phyloP scores from a whole-genome alignment of 2,888 invertebrate species.

The Tetanocera ferruginea region DNA sequence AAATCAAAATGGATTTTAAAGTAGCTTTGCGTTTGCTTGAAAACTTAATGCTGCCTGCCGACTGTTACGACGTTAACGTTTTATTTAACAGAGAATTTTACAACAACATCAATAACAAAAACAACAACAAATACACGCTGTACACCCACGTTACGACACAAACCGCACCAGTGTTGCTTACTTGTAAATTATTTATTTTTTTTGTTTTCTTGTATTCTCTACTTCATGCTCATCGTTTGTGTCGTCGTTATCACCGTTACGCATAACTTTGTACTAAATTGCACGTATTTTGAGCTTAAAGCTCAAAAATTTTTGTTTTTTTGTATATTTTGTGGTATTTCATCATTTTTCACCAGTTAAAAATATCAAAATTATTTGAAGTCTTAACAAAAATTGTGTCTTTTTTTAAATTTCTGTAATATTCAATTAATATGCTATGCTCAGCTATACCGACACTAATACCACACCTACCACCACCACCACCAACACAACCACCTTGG shows the following conservation, averaged over 20 bases:
- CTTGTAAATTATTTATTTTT: neutral
- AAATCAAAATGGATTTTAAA: conserved; percentile 47
- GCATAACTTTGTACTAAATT: conserved; percentile 27
- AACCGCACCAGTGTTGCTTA: neutral
- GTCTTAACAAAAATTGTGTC: too few relatives aligned
- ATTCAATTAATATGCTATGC: too few relatives aligned
- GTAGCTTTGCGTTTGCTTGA: conserved; percentile 23
- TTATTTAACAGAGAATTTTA: too few relatives aligned
- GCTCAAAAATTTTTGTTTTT: neutral
- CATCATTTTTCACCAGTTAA: too few relatives aligned
- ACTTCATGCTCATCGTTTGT: neutral
- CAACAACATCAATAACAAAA: neutral
- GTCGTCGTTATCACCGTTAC: conserved; percentile 35
- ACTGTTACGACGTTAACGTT: neutral
- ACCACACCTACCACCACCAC: too few relatives aligned
- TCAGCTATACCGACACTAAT: too few relatives aligned
- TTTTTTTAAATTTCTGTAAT: too few relatives aligned
- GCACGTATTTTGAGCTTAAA: neutral
- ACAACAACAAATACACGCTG: neutral
- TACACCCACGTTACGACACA: neutral
- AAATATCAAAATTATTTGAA: too few relatives aligned
- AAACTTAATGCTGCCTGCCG: neutral
- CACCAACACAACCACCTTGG: too few relatives aligned
- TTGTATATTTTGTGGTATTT: neutral
- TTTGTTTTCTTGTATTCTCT: neutral